Evolutionary conservation across 2,888 invertebrate species (phyloP).

Genomic region (Crematogaster levior): DNA sequence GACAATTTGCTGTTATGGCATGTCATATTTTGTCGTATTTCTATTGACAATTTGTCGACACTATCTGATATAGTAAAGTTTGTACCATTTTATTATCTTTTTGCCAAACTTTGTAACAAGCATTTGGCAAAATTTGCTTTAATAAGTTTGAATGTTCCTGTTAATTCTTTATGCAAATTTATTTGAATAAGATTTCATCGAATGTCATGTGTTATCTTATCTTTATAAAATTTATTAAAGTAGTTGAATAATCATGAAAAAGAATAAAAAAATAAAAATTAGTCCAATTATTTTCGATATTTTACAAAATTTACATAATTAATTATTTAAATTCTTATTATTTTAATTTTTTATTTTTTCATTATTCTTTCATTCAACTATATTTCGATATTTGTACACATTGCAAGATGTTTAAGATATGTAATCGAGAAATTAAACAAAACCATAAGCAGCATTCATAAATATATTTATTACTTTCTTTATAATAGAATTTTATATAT

Average conservation of each 20-base stretch:
- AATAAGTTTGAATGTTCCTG: no score
- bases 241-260: neutral
- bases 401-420: neutral
- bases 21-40: no score
- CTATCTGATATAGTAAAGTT: no score
- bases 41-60: no score
- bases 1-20: no score
- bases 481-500: conserved; percentile 14
- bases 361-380: neutral
- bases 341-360: neutral
- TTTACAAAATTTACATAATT: neutral
- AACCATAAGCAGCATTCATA: conserved; percentile 3
- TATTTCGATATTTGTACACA: neutral
- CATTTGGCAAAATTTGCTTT: no score
- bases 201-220: neutral
- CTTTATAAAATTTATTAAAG: neutral
- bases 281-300: neutral
- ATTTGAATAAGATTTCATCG: no score
- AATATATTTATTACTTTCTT: conserved; percentile 40
- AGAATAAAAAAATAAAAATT: neutral
- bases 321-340: neutral
- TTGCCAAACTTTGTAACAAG: no score
- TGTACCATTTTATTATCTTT: no score
- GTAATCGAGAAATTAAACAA: neutral
- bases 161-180: no score